A percentile compares a stretch with the other conserved stretches of the same genome.
phyloP scores from a whole-genome alignment of 2,888 invertebrate genomes.

The Lysandra bellargus region DNA sequence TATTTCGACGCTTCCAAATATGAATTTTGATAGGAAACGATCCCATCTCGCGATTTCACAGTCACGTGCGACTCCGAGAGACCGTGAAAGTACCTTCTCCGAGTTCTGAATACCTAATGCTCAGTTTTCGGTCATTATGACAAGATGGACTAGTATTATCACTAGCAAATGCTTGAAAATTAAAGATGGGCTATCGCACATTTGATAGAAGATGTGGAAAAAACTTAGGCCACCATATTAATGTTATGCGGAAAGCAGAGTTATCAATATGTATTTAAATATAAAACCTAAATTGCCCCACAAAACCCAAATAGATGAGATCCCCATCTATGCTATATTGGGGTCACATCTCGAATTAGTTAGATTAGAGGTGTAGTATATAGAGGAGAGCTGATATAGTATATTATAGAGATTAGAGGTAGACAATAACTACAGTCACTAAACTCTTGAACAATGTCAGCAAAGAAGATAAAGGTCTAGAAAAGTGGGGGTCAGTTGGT shows the following conservation, averaged over 20 bases:
- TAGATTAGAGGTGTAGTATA: no score
- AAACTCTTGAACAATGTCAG: neutral
- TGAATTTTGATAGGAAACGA: conserved; percentile 7
- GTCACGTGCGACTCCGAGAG: neutral
- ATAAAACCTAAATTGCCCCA: neutral
- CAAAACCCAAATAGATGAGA: no score
- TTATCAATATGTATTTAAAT: neutral
- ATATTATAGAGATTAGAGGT: no score
- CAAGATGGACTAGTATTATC: neutral
- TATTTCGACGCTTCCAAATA: neutral
- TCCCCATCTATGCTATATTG: no score
- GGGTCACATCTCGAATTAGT: neutral
- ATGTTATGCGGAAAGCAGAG: neutral
- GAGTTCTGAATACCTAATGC: conserved; percentile 13
- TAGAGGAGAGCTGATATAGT: no score
- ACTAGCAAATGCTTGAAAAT: neutral
- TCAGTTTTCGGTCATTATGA: neutral
- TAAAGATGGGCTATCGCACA: neutral
- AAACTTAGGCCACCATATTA: neutral
- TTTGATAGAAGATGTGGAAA: no score
- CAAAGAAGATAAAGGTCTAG: neutral
- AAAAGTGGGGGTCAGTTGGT: neutral
- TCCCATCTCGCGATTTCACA: conserved; percentile 4
- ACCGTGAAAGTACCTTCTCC: neutral
- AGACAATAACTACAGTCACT: neutral